Conservation (phyloP, 2,888 invertebrate species). For the Polyploca ridens region DNA sequence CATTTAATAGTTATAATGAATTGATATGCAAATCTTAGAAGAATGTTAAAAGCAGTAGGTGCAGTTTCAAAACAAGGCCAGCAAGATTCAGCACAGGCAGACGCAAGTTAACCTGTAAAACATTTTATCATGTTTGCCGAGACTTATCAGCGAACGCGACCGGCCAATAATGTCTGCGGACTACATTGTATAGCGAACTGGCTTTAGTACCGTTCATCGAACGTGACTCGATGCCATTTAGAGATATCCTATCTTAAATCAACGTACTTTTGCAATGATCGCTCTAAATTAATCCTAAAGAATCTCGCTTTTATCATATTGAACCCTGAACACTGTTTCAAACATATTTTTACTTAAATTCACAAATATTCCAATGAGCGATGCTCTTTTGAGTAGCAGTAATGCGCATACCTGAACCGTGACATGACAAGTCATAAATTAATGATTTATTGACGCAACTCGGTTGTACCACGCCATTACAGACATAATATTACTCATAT, state of each 20-base stretch:
- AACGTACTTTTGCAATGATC: constrained; percentile 15
- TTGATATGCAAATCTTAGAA: too few species aligned
- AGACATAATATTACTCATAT: constrained; percentile 6
- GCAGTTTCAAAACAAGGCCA: background rate
- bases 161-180: constrained; percentile 29
- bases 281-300: background rate
- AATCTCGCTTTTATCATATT: background rate
- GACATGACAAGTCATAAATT: background rate
- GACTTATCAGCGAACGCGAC: constrained; percentile 50
- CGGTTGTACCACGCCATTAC: background rate
- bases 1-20: too few species aligned
- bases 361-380: background rate
- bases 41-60: background rate
- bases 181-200: constrained; percentile 26
- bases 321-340: background rate
- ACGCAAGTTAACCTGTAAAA: constrained; percentile 33
- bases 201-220: constrained; percentile 38
- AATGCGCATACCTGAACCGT: constrained; percentile 2
- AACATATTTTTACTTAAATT: background rate
- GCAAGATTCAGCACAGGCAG: constrained; percentile 13
- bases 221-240: constrained; percentile 39
- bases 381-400: background rate
- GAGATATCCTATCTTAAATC: constrained; percentile 38
- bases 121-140: constrained; percentile 57
- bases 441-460: background rate